Conservation (phyloP, 2,888 invertebrate genomes). For the Pachliopta kotzebuea region DNA sequence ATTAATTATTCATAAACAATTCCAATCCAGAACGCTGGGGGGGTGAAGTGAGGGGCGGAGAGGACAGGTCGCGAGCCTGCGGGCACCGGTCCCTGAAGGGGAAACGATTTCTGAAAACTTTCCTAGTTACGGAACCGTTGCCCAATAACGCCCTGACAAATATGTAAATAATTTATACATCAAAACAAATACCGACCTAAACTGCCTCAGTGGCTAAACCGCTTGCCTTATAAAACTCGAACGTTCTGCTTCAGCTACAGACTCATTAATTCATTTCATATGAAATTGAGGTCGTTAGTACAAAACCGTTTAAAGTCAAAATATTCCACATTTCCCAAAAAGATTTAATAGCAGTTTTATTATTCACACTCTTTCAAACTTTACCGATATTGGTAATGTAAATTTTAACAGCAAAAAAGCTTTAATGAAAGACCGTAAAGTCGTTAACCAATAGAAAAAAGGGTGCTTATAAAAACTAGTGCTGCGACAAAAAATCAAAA, state of each 20-base stretch:
- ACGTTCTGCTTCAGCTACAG: too few relatives aligned
- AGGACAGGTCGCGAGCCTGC: conserved; percentile 14
- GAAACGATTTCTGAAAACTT: conserved; percentile 28
- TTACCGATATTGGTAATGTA: too few relatives aligned
- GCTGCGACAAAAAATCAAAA: conserved; percentile 30
- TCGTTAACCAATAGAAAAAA: conserved; percentile 7
- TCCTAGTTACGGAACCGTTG: conserved; percentile 25
- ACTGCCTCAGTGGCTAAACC: too few relatives aligned
- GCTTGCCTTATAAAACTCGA: too few relatives aligned
- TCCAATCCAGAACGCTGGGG: conserved; percentile 12
- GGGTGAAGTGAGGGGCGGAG: background rate
- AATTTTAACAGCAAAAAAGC: background rate
- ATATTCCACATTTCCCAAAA: too few relatives aligned
- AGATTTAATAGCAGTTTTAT: too few relatives aligned
- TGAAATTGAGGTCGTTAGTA: too few relatives aligned
- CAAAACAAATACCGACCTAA: conserved; percentile 16
- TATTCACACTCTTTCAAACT: too few relatives aligned
- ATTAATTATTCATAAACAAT: conserved; percentile 31
- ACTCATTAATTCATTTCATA: background rate
- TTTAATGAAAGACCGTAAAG: conserved; percentile 11
- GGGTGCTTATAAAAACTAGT: conserved; percentile 15
- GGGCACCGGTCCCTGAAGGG: conserved; percentile 16
- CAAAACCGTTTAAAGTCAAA: too few relatives aligned
- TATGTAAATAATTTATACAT: conserved; percentile 28
- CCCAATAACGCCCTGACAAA: conserved; percentile 22